Evolutionary conservation across 1,140 invertebrate species (phyloP), one percentile per base, ranked within the genome.

Genomic region (Sinonovacula constricta): DNA sequence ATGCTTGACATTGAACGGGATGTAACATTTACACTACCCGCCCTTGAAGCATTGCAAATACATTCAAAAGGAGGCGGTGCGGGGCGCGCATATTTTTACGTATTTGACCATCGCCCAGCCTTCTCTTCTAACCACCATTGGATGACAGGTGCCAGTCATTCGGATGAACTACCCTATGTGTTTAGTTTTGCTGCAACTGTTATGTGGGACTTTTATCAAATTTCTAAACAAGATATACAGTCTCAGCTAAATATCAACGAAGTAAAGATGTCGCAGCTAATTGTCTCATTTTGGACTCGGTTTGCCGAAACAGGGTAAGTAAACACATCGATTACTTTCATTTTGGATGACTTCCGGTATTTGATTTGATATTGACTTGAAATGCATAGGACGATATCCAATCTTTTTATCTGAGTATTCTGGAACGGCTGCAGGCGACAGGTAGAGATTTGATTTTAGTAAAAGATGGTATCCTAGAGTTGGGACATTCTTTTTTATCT

Each of bases 271-370:
- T 67, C 74, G 15, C n/a, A 39, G 3, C 14, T 14, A 10, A 74
- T 81, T 63, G 70, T 76, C 22, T 30, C 39, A 24, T 68, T 69
- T n/a, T 81, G 75, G 80, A 75, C 70, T 2, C 78, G 79, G 54
- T 81, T 81, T 75, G 80, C 80, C 28, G 79, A 81, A 65, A 51
- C 54, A 14, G 80, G 80, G 80, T 81, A 81, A 49, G n/a, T n/a
- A n/a, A n/a, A n/a, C n/a, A n/a, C n/a, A n/a, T n/a, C n/a, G n/a
- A n/a, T n/a, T n/a, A n/a, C n/a, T n/a, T n/a, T n/a, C n/a, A n/a
- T n/a, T n/a, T n/a, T n/a, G n/a, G n/a, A n/a, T n/a, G n/a, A n/a
- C n/a, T n/a, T n/a, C n/a, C n/a, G n/a, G n/a, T n/a, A n/a, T n/a
- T n/a, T n/a, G n/a, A n/a, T n/a, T n/a, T n/a, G n/a, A n/a, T n/a